phyloP scores from a whole-genome alignment of 2,113 vertebrate species.

The Amblyopsis rosae region DNA sequence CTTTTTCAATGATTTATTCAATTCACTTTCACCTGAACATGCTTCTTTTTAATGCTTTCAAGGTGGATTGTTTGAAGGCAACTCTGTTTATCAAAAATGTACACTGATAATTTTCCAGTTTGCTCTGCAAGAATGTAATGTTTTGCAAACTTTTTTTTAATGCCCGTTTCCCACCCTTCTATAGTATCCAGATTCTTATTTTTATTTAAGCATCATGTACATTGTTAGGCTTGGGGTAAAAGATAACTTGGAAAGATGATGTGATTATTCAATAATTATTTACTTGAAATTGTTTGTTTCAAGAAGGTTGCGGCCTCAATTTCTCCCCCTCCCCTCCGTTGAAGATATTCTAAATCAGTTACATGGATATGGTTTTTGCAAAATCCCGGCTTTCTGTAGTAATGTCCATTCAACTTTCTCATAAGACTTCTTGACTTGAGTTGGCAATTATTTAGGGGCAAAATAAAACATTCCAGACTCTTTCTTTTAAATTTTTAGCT shows the following conservation, averaged over 20 bases:
- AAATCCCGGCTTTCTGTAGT: not conserved
- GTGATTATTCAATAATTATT: slow-evolving; percentile 13
- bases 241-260: slow-evolving; percentile 7
- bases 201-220: slow-evolving; percentile 18
- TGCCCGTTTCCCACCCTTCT: slow-evolving; percentile 7
- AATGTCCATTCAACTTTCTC: slow-evolving; percentile 6
- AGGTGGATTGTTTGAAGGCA: slow-evolving; percentile 9
- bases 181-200: slow-evolving; percentile 1
- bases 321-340: too few species aligned
- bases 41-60: slow-evolving; percentile 24
- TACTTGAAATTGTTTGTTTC: not conserved
- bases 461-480: slow-evolving; percentile 57
- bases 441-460: not conserved
- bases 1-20: slow-evolving; percentile 13
- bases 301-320: not conserved
- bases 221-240: slow-evolving; percentile 21
- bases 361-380: slow-evolving; percentile 1
- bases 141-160: slow-evolving; percentile 6
- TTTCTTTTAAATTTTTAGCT: not conserved
- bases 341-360: not conserved
- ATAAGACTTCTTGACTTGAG: not conserved
- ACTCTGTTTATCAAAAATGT: slow-evolving; percentile 13
- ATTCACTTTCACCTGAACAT: slow-evolving; percentile 2
- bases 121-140: slow-evolving; percentile 28
- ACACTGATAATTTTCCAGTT: slow-evolving; percentile 20